These are phyloP conservation scores for Campoletis sonorensis DNA, from an alignment of 1,140 invertebrate genomes.

Conservation along the genomic window DNA sequence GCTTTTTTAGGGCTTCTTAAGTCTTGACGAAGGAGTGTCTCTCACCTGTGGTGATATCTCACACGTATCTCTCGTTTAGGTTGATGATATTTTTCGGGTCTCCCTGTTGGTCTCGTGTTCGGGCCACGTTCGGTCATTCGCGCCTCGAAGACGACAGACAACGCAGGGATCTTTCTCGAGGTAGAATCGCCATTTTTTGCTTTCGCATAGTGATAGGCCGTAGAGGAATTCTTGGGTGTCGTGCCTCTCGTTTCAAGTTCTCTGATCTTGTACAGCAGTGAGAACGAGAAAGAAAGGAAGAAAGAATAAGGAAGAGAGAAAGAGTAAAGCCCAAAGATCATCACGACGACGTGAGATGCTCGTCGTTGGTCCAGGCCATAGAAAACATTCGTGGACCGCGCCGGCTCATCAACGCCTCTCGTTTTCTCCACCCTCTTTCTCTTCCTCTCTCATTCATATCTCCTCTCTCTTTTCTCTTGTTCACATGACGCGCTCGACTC, in stretches of 20 bases:
- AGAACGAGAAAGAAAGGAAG: conserved; percentile 45
- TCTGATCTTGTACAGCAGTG: conserved; percentile 41
- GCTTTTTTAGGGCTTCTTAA: neutral
- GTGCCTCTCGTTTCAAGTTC: conserved; percentile 42
- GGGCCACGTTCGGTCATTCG: conserved; percentile 47
- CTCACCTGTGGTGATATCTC: conserved; percentile 39
- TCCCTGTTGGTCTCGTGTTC: conserved; percentile 5
- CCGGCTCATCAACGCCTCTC: conserved; percentile 72
- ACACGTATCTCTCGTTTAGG: conserved; percentile 30
- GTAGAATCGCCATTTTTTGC: conserved; percentile 58
- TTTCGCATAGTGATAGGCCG: conserved; percentile 61
- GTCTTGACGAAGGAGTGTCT: conserved; percentile 16
- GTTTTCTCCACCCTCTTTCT: conserved; percentile 48
- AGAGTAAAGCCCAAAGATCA: conserved; percentile 22
- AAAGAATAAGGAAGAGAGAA: conserved; percentile 44
- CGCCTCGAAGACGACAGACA: conserved; percentile 13
- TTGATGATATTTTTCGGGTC: conserved; percentile 20
- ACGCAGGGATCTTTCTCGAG: conserved; percentile 40
- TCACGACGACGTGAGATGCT: conserved; percentile 30
- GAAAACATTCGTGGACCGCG: conserved; percentile 72
- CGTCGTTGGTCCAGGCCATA: conserved; percentile 52
- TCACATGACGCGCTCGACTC: conserved; percentile 37
- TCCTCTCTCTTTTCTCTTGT: conserved; percentile 38
- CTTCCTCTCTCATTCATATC: conserved; percentile 23
- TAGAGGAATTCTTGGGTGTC: conserved; percentile 68